Evolutionary conservation across 2,113 vertebrate genomes (phyloP).

Genomic region (Ivindomyrus marchei): DNA sequence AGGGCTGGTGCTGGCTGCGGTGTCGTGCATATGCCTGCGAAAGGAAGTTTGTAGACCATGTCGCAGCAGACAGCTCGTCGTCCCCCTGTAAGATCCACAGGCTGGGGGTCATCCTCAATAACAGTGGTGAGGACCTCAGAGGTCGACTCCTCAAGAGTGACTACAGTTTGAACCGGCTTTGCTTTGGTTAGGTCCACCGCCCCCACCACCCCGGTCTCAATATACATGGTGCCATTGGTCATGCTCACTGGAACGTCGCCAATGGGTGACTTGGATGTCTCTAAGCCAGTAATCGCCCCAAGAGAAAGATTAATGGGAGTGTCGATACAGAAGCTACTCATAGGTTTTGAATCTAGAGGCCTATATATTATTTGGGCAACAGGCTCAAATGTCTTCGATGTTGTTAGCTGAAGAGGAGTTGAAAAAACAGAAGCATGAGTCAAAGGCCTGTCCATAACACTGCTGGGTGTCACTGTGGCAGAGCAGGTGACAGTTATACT

Average conservation of each 20-base stretch:
- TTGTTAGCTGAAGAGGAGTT: slow-evolving; percentile 79
- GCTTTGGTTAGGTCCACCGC: slow-evolving; percentile 87
- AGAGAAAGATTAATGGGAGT: slow-evolving; percentile 87
- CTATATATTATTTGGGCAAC: slow-evolving; percentile 64
- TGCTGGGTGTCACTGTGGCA: slow-evolving; percentile 58
- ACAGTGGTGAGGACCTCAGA: slow-evolving; percentile 67
- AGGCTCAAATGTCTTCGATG: slow-evolving; percentile 73
- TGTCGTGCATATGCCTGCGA: slow-evolving; percentile 80
- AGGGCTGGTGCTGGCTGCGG: slow-evolving; percentile 78
- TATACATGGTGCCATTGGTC: slow-evolving; percentile 58
- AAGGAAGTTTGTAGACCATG: slow-evolving; percentile 89
- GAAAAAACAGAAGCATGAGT: slow-evolving; percentile 52
- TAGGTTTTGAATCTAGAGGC: slow-evolving; percentile 57
- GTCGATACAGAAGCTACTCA: slow-evolving; percentile 60
- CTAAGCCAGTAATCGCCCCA: slow-evolving; percentile 57
- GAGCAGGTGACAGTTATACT: slow-evolving; percentile 71
- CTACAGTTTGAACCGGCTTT: slow-evolving; percentile 80
- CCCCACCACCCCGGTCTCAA: slow-evolving; percentile 62
- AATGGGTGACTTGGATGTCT: slow-evolving; percentile 61
- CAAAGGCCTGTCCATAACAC: slow-evolving; percentile 51
- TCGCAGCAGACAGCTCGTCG: slow-evolving; percentile 90
- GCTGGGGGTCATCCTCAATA: slow-evolving; percentile 85
- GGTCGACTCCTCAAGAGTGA: slow-evolving; percentile 70
- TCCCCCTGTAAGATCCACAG: slow-evolving; percentile 89
- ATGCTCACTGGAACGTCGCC: slow-evolving; percentile 64